These are phyloP conservation scores for Gnathonemus echidnorhynchus DNA, from an alignment of 2,113 vertebrate genomes.

Conservation along the genomic window DNA sequence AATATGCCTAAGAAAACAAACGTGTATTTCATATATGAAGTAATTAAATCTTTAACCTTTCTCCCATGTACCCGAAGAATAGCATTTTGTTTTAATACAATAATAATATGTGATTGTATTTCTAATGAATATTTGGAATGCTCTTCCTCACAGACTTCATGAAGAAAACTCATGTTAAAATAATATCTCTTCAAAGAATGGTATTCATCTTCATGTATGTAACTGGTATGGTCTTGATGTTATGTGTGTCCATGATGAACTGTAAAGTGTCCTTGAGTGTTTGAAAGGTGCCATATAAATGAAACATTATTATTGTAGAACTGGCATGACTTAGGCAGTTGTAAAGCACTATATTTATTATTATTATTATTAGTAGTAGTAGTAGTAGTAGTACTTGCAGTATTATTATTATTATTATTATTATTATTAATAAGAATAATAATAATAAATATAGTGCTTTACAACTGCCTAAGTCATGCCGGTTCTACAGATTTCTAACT, in stretches of 20 bases:
- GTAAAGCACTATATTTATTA: too few species aligned
- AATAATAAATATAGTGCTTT: background rate
- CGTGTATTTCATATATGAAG: background rate
- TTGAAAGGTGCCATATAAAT: background rate
- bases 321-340: too few species aligned
- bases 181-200: background rate
- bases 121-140: background rate
- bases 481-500: background rate
- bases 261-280: background rate
- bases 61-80: background rate
- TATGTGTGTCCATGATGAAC: background rate
- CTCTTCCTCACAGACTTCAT: background rate
- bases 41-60: background rate
- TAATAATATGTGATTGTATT: background rate
- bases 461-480: background rate
- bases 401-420: background rate
- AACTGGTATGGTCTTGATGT: background rate
- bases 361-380: background rate
- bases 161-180: background rate
- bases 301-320: background rate
- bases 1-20: background rate
- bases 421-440: background rate
- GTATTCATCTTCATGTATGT: background rate
- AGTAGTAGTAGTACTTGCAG: too few species aligned
- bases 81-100: background rate